These are phyloP conservation scores for Acomys russatus DNA, from an alignment of 2,797 vertebrate species.

Conservation along the genomic window DNA sequence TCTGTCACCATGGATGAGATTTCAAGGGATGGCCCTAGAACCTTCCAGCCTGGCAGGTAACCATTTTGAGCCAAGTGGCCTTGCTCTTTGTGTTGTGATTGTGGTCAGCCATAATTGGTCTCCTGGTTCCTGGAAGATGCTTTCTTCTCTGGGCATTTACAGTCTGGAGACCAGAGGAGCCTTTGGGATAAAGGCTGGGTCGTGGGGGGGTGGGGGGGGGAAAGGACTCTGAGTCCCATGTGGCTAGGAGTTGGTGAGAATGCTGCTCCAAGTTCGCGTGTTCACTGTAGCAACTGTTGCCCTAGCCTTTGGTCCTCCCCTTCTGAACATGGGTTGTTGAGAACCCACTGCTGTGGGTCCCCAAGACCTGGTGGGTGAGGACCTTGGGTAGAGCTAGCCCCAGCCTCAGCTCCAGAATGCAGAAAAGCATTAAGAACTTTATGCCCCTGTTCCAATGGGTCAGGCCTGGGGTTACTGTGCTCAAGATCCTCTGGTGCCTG, in stretches of 20 bases:
- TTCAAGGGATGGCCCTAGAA: not conserved
- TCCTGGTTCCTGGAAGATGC: too few species aligned
- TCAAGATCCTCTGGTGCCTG: accelerated
- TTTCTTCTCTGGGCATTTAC: not conserved
- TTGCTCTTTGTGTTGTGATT: too few species aligned
- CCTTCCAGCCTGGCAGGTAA: accelerated
- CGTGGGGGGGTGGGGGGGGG: too few species aligned
- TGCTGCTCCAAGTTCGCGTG: too few species aligned
- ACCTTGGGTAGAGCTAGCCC: not conserved
- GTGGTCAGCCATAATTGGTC: accelerated
- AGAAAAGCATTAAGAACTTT: not conserved
- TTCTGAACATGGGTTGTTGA: accelerated
- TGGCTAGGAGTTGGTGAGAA: accelerated
- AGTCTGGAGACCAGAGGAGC: not conserved
- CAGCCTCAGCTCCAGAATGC: accelerated
- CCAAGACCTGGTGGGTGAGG: not conserved
- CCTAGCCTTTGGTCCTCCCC: not conserved
- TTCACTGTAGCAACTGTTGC: too few species aligned
- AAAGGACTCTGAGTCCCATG: not conserved
- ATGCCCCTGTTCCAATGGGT: accelerated
- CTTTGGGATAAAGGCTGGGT: not conserved
- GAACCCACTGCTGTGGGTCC: too few species aligned
- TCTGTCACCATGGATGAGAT: not conserved
- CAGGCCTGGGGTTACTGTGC: not conserved
- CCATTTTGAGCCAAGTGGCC: accelerated